Percentiles rank a stretch among this genome's conserved stretches.
These are phyloP conservation scores for Aurelia sp. DNA, from an alignment of 30 jellyfish, hydroid and myxozoan genomes.

Conservation along the genomic window DNA sequence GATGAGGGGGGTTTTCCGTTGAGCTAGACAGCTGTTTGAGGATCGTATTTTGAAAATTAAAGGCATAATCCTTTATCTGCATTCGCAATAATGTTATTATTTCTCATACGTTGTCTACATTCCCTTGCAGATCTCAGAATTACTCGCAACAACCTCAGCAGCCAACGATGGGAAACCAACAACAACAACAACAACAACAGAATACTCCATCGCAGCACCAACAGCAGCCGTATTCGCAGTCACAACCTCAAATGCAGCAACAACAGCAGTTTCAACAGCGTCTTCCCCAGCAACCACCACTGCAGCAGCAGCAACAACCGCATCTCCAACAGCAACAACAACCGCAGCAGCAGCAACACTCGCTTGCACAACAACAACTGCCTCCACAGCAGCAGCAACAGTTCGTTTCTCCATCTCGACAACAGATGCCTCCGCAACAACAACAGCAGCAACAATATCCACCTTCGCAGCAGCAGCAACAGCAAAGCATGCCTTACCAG, in stretches of 20 bases:
- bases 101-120: not conserved
- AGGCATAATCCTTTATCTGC: no score
- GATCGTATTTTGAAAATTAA: no score
- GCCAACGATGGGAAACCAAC: not conserved
- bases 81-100: not conserved
- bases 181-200: slow-evolving; percentile 15
- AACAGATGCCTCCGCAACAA: slow-evolving; percentile 8
- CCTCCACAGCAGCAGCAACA: slow-evolving; percentile 54
- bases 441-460: slow-evolving; percentile 26
- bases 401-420: slow-evolving; percentile 4
- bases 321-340: slow-evolving; percentile 36
- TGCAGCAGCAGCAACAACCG: slow-evolving; percentile 53
- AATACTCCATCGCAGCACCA: slow-evolving; percentile 1
- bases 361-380: slow-evolving; percentile 28
- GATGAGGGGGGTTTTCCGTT: no score
- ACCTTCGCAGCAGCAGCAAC: slow-evolving; percentile 30
- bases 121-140: slow-evolving; percentile 2
- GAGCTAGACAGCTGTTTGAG: no score
- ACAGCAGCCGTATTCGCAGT: slow-evolving; percentile 38
- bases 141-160: not conserved
- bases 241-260: slow-evolving; percentile 36
- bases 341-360: slow-evolving; percentile 32
- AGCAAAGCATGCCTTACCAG: not conserved
- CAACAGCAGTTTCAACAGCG: not conserved
- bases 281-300: slow-evolving; percentile 1